Conservation (phyloP, 2,888 invertebrate species). For the Amitus sp. region DNA sequence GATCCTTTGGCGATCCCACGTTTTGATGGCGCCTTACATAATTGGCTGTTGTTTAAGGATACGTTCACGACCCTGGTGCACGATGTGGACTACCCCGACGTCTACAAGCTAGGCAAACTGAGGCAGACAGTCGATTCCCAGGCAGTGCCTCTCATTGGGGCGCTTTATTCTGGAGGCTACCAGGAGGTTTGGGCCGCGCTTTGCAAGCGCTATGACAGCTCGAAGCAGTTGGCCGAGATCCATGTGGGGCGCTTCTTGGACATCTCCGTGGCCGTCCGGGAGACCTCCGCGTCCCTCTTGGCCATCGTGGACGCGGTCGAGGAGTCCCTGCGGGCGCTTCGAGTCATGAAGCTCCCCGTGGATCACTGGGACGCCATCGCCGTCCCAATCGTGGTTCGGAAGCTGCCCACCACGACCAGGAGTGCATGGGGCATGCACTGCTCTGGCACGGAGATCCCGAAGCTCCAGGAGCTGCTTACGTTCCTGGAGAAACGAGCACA, state of each 20-base stretch:
- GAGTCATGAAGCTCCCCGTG: background rate
- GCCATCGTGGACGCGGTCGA: background rate
- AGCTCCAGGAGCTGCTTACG: background rate
- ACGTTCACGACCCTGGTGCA: background rate
- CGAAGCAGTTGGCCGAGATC: background rate
- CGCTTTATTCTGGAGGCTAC: background rate
- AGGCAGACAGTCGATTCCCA: background rate
- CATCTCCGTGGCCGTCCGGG: background rate
- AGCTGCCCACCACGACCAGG: background rate
- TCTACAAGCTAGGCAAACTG: background rate
- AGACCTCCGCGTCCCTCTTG: background rate
- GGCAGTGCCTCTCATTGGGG: slow-evolving; percentile 1
- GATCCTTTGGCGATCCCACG: background rate
- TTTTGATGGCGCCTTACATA: background rate
- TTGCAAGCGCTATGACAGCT: background rate
- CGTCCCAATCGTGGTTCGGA: background rate
- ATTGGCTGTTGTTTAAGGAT: background rate
- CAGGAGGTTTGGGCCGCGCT: background rate
- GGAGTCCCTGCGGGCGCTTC: slow-evolving; percentile 1
- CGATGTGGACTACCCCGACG: background rate
- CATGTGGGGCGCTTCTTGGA: background rate
- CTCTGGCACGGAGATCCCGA: background rate
- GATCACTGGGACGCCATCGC: slow-evolving; percentile 4
- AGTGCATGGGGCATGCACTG: background rate
- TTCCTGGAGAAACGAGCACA: background rate